Evolutionary conservation across 2,113 vertebrate genomes (phyloP), one percentile per base, ranked within the genome.

Genomic region (Forbesichthys agassizii): DNA sequence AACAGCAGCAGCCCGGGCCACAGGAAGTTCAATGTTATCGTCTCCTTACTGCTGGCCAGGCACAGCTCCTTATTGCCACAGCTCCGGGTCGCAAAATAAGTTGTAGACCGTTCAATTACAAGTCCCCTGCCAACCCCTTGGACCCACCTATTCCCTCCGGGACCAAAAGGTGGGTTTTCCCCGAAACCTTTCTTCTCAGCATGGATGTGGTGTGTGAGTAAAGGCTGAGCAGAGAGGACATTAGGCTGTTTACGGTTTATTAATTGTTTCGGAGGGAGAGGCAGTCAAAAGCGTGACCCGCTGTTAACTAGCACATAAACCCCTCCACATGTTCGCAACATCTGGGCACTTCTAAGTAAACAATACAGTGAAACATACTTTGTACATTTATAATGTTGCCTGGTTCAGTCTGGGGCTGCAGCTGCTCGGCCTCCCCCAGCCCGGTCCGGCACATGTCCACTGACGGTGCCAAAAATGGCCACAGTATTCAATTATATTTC

Each of bases 181-280:
- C 55, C 61, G 69, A 61, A 75, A 73, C 69, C 78, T 85, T 69
- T 81, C 75, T 79, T 88, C 84, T 75, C 85, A 55, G 82, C 60
- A 11, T 77, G 80, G 81, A 84, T 81, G 73, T 78, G 53, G 72
- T 67, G 59, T 78, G 71, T 27, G 83, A 77, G 65, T 56, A 69
- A 83, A 84, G 77, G 84, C 81, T 83, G 80, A 70, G 75, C 8
- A 48, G 79, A 82, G 79, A 87, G 81, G 88, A 84, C 82, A 78
- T 87, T 84, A 83, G 75, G 58, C 78, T 82, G 84, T 88, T 87
- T 88, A 86, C 75, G 62, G 87, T 82, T 84, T 88, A 88, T 88
- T 88, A 89, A 90, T 92, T 86, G 86, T 88, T 89, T 91, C 87
- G 88, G 69, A 83, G 86, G 81, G 82, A 89, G 83, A 79, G 84